Evolutionary conservation across 2,113 vertebrate species (phyloP).

Genomic region (Colaptes auratus): DNA sequence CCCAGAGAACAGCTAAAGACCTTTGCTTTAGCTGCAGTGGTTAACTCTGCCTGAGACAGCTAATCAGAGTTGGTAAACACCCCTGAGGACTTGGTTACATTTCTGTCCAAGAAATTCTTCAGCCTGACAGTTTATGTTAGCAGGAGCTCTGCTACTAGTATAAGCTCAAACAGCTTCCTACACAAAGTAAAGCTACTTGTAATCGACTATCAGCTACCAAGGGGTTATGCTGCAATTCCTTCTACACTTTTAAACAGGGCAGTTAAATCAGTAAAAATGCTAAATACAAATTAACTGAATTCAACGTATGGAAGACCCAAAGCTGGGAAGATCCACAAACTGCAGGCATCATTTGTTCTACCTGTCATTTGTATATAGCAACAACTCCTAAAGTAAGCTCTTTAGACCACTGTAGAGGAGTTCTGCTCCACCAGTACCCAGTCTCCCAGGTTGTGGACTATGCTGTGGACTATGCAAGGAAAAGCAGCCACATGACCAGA

Average conservation of each 20-base stretch:
- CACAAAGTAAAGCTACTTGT: conserved; percentile 7
- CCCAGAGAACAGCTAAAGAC: neutral
- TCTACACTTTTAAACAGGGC: neutral
- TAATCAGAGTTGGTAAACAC: neutral
- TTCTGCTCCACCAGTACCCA: neutral
- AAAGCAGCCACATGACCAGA: neutral
- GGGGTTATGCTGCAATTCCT: neutral
- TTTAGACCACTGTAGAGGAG: neutral
- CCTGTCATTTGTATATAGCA: neutral
- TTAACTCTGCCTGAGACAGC: neutral
- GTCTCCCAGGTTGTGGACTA: neutral
- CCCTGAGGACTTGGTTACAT: neutral
- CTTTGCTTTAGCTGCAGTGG: neutral
- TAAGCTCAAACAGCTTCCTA: conserved; percentile 6
- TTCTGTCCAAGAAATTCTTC: conserved; percentile 8
- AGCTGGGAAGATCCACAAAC: neutral
- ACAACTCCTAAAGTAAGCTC: neutral
- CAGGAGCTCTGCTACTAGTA: neutral
- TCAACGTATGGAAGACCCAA: neutral
- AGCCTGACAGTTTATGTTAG: conserved; percentile 31
- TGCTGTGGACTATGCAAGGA: neutral
- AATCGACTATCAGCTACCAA: neutral
- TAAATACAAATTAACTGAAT: neutral
- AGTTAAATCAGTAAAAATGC: neutral
- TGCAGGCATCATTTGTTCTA: neutral